Evolutionary conservation across 2,113 vertebrate species (phyloP).

Genomic region (Procapra przewalskii): DNA sequence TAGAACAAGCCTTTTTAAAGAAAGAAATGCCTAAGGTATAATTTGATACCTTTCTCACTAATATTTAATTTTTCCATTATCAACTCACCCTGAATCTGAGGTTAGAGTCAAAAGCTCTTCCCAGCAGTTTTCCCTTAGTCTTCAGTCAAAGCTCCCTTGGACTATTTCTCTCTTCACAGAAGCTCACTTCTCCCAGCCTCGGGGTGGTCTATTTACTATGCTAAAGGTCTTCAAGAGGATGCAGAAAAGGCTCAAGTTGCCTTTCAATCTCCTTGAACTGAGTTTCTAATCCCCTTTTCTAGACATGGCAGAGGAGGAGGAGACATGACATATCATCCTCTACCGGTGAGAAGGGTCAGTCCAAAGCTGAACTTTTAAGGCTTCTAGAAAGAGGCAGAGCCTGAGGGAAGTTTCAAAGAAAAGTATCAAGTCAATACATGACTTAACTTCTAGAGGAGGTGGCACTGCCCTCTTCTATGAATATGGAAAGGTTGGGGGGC

Average conservation of each 20-base stretch:
- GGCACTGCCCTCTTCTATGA: not conserved
- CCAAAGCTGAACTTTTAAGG: constrained; percentile 1
- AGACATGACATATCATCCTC: not conserved
- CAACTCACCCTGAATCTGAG: constrained; percentile 29
- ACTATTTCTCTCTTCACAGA: not conserved
- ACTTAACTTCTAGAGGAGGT: not conserved
- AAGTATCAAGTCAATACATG: not conserved
- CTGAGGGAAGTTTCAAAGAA: not conserved
- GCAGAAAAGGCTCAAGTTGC: not conserved
- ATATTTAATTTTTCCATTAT: constrained; percentile 58
- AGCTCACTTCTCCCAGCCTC: not conserved
- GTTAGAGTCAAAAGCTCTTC: constrained; percentile 11
- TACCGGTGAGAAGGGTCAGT: not conserved
- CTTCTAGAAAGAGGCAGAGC: not conserved
- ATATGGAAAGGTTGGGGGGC: not conserved
- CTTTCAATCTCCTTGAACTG: not conserved
- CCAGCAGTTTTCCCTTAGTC: not conserved
- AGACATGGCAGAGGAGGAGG: not conserved
- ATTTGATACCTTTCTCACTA: constrained; percentile 56
- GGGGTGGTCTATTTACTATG: not conserved
- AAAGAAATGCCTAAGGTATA: constrained; percentile 53
- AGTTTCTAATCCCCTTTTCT: constrained; percentile 29
- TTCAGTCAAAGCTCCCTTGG: not conserved
- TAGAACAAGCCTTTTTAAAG: constrained; percentile 31
- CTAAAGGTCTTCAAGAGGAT: not conserved